A percentile compares a stretch with the other conserved stretches of the same genome.
Evolutionary conservation across 2,113 vertebrate genomes (phyloP).

Genomic region (Labeo rohita): DNA sequence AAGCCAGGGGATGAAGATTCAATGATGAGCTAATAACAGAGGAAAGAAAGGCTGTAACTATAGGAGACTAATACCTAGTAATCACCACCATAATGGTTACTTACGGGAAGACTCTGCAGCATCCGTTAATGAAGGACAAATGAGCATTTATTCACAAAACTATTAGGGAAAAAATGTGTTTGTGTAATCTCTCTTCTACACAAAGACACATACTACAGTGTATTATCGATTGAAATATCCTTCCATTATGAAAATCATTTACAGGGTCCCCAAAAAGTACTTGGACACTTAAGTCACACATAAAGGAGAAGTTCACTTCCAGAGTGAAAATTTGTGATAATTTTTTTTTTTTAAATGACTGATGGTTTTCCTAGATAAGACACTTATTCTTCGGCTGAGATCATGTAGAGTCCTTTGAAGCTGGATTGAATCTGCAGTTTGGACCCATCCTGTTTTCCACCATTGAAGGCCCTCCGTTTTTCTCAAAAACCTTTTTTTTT

Average conservation of each 20-base stretch:
- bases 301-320: too few relatives aligned
- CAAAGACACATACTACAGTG: not conserved
- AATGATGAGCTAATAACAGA: slow-evolving; percentile 20
- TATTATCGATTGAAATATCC: not conserved
- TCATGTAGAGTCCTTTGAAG: too few relatives aligned
- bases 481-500: too few relatives aligned
- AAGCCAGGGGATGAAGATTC: not conserved
- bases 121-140: slow-evolving; percentile 48
- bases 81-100: slow-evolving; percentile 47
- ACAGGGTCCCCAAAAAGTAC: not conserved
- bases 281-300: not conserved
- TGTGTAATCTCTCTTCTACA: not conserved
- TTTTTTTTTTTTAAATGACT: too few relatives aligned
- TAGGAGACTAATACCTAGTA: not conserved
- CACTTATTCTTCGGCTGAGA: too few relatives aligned
- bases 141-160: slow-evolving; percentile 28
- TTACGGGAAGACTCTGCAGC: slow-evolving; percentile 56
- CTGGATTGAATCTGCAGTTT: too few relatives aligned
- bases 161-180: not conserved
- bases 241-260: not conserved
- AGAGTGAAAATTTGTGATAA: too few relatives aligned
- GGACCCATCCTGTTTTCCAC: too few relatives aligned
- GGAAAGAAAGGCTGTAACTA: slow-evolving; percentile 32
- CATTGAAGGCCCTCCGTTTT: too few relatives aligned
- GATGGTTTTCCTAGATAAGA: too few relatives aligned